Evolutionary conservation across 1,140 invertebrate species (phyloP), one percentile per base, ranked within the genome.

Genomic region (Cydia fagiglandana): DNA sequence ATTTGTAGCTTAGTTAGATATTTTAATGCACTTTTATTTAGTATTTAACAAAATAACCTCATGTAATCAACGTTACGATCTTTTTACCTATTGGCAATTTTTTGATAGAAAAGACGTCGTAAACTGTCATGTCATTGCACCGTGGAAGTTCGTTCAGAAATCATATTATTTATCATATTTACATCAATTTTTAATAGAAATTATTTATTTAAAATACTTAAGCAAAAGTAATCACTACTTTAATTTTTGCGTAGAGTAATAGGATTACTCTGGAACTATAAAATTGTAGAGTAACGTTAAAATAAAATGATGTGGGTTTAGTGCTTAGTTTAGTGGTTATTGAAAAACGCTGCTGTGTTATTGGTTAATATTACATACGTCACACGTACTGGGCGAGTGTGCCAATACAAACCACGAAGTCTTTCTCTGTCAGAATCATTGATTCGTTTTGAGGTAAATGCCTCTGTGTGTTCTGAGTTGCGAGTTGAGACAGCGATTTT

Each of bases 401-500:
- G 56, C 56, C 56, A 61, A 61, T 61, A 61, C 56, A 2, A 61
- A 24, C 2, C 17, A 24, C 20, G 20, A 7, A 61, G 6, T 61
- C 17, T 24, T 61, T 61, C n/a, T 7, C 56, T 61, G 56, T 61
- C 56, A 61, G 56, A 10, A 61, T 61, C 56, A 61, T 61, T 61
- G 56, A 61, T 61, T 61, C 56, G 20, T 24, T 61, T 61, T 61
- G 7, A 17, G 64, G 24, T 13, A 38, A 70, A 70, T 41, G 66
- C 66, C 34, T 70, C 30, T 38, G n/a, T 3, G 66, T 17, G 15
- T 41, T 38, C 50, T 20, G 66, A 68, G 64, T 68, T 61, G 56
- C 7, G 66, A 70, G 34, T 70, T 70, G 66, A 70, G 66, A 70
- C 66, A 70, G 66, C 66, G 34, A 70, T 70, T 70, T 70, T 70